Evolutionary conservation across 2,113 vertebrate genomes (phyloP).

Genomic region (Cervus canadensis): DNA sequence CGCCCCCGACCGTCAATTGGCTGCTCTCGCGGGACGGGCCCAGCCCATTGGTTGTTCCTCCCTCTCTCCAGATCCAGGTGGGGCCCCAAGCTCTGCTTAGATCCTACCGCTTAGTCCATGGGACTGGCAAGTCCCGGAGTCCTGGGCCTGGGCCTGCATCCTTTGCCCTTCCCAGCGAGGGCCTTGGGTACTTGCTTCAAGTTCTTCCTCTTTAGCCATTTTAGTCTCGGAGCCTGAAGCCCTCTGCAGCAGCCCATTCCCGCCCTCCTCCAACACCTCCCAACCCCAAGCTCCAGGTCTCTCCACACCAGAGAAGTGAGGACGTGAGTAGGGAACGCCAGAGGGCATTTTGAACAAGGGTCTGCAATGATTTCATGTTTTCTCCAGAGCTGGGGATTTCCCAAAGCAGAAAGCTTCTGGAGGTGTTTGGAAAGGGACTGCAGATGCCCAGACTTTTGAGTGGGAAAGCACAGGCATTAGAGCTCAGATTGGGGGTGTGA

Average conservation of each 20-base stretch:
- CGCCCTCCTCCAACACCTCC: not conserved
- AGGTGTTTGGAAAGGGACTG: not conserved
- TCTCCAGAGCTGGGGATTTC: not conserved
- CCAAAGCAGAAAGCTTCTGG: not conserved
- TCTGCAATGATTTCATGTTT: not conserved
- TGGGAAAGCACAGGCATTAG: too few species aligned
- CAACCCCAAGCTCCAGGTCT: not conserved
- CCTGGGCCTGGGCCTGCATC: too few species aligned
- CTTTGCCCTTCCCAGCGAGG: fast-evolving
- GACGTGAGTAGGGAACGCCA: not conserved
- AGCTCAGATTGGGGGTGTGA: too few species aligned
- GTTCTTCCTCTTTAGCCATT: not conserved
- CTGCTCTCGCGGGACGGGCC: not conserved
- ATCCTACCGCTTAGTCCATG: fast-evolving
- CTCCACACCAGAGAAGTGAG: not conserved
- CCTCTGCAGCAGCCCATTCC: not conserved
- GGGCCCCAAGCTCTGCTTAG: fast-evolving
- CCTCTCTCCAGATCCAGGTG: not conserved
- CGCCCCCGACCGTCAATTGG: constrained; percentile 34
- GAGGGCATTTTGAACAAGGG: not conserved
- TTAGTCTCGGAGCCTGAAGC: not conserved
- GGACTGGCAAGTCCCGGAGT: not conserved
- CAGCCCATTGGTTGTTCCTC: not conserved
- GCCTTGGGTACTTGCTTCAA: too few species aligned
- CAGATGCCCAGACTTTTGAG: not conserved